phyloP scores from a whole-genome alignment of 2,888 invertebrate genomes.

The Idaea aversata region DNA sequence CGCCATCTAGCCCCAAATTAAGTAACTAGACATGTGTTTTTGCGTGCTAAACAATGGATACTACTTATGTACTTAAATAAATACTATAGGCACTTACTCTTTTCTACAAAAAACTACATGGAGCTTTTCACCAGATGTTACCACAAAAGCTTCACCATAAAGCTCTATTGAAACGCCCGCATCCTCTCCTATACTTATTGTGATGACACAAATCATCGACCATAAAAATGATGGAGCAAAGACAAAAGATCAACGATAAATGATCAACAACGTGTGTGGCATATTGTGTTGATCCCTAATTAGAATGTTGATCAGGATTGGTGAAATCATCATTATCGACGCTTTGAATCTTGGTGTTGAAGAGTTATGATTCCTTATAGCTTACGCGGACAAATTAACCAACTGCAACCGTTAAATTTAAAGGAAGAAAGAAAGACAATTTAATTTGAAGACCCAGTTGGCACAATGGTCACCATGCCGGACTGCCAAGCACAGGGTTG shows the following conservation, averaged over 20 bases:
- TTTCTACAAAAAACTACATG: not conserved
- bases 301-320: conserved; percentile 23
- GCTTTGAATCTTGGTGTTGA: conserved; percentile 17
- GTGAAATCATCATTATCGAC: not conserved
- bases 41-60: no score
- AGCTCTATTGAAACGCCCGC: conserved; percentile 72
- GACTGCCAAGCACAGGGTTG: no score
- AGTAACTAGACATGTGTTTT: no score
- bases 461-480: no score
- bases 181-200: conserved; percentile 71
- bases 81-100: no score
- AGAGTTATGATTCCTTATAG: not conserved
- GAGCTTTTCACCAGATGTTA: conserved; percentile 34
- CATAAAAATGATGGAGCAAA: conserved; percentile 58
- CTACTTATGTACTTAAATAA: no score
- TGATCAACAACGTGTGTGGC: conserved; percentile 73
- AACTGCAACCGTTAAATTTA: no score
- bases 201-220: conserved; percentile 74
- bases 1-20: no score
- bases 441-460: no score
- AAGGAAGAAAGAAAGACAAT: no score
- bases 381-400: not conserved
- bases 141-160: conserved; percentile 63
- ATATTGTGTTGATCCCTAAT: conserved; percentile 37
- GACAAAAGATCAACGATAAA: conserved; percentile 69